Evolutionary conservation across 2,888 invertebrate species (phyloP).

Genomic region (Drosophila limbata): DNA sequence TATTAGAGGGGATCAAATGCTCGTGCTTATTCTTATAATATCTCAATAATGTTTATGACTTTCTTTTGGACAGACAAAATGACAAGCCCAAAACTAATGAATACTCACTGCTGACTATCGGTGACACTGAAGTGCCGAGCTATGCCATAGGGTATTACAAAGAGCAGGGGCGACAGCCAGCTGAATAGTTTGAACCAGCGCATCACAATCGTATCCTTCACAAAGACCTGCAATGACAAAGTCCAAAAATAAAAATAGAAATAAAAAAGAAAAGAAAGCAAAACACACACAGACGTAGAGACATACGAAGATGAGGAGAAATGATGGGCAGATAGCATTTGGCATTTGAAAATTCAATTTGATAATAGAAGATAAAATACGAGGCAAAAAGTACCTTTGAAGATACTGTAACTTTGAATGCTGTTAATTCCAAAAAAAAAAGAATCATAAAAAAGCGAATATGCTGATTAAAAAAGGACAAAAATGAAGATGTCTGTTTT

Average conservation of each 20-base stretch:
- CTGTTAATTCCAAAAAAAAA: too few species aligned
- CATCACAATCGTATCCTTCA: conserved; percentile 90
- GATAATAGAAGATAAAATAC: conserved; percentile 14
- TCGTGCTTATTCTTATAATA: background rate
- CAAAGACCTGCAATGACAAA: conserved; percentile 87
- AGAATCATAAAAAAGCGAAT: background rate
- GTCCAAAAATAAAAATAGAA: background rate
- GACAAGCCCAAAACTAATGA: background rate
- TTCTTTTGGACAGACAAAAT: background rate
- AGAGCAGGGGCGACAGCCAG: conserved; percentile 88
- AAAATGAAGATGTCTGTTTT: too few species aligned
- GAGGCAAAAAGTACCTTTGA: background rate
- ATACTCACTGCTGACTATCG: conserved; percentile 87
- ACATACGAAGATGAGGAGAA: background rate
- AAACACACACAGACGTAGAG: background rate
- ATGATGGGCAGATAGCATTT: conserved; percentile 9
- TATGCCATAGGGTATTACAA: conserved; percentile 86
- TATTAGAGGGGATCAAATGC: too few species aligned
- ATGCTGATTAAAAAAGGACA: background rate
- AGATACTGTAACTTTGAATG: too few species aligned
- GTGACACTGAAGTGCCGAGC: conserved; percentile 83
- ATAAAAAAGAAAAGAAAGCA: background rate
- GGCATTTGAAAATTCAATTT: conserved; percentile 38
- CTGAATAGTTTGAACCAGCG: conserved; percentile 90
- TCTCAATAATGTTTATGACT: background rate